Evolutionary conservation across 2,888 invertebrate species (phyloP).

Genomic region (Catonia carolina): DNA sequence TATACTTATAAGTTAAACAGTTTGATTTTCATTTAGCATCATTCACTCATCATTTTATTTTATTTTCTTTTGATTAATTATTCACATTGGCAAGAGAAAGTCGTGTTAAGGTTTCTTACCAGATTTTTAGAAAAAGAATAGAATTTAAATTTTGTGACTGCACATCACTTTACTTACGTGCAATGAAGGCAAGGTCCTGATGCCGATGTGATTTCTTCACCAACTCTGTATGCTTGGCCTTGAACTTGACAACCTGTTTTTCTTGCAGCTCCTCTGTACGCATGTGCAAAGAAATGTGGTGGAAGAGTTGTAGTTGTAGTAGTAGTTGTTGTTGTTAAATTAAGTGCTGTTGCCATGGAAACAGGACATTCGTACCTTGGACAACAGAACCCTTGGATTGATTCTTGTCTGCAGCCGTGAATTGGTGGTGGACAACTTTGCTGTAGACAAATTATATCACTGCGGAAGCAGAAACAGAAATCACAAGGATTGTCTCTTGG

Average conservation of each 20-base stretch:
- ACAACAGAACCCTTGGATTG: slow-evolving; percentile 90
- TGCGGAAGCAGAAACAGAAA: slow-evolving; percentile 95
- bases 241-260: slow-evolving; percentile 79
- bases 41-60: too few species aligned
- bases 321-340: slow-evolving; percentile 79
- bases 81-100: too few species aligned
- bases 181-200: slow-evolving; percentile 91
- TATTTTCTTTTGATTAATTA: too few species aligned
- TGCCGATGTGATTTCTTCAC: slow-evolving; percentile 74
- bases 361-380: slow-evolving; percentile 91
- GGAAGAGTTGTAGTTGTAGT: slow-evolving; percentile 81
- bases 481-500: slow-evolving; percentile 91
- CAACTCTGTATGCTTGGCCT: slow-evolving; percentile 77
- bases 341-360: slow-evolving; percentile 73
- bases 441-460: slow-evolving; percentile 90
- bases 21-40: too few species aligned
- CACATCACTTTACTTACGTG: slow-evolving; percentile 86
- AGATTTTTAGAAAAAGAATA: too few species aligned
- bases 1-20: too few species aligned
- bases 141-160: too few species aligned
- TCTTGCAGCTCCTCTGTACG: slow-evolving; percentile 66
- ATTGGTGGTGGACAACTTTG: slow-evolving; percentile 94
- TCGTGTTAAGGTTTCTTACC: too few species aligned
- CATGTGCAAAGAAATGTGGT: slow-evolving; percentile 66
- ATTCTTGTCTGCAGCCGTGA: slow-evolving; percentile 84